Conservation (phyloP, 2,888 invertebrate genomes). For the Phrixothrix hirtus region DNA sequence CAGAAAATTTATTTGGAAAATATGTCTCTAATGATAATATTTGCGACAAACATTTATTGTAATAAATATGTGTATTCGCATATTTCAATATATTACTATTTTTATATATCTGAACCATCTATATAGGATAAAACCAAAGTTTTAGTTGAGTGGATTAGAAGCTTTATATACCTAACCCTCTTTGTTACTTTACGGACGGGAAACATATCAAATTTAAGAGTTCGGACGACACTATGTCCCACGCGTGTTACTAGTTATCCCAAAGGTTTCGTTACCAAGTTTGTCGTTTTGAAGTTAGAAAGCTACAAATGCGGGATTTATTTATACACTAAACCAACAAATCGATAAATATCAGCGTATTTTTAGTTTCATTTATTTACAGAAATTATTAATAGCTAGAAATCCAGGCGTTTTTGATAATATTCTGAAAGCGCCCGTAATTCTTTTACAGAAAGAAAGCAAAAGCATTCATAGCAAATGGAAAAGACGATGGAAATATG, state of each 20-base stretch:
- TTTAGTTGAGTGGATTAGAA: conserved; percentile 20
- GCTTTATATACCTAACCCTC: conserved; percentile 16
- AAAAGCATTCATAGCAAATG: conserved; percentile 24
- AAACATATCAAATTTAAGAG: conserved; percentile 41
- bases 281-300: conserved; percentile 23
- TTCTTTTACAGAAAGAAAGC: conserved; percentile 20
- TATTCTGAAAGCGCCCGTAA: conserved; percentile 20
- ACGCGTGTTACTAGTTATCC: conserved; percentile 29
- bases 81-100: neutral
- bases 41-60: conserved; percentile 13
- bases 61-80: too few relatives aligned
- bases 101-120: neutral
- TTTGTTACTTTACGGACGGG: conserved; percentile 28
- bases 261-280: conserved; percentile 23
- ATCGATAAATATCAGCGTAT: too few relatives aligned
- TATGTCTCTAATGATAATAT: too few relatives aligned
- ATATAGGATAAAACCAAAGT: conserved; percentile 6
- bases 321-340: too few relatives aligned
- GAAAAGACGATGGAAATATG: conserved; percentile 26
- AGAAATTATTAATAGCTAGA: conserved; percentile 5
- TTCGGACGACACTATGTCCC: conserved; percentile 33
- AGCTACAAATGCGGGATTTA: neutral
- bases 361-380: too few relatives aligned
- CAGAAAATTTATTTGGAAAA: too few relatives aligned
- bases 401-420: conserved; percentile 7